Evolutionary conservation across 2,888 invertebrate genomes (phyloP).

Genomic region (Serripes groenlandicus): DNA sequence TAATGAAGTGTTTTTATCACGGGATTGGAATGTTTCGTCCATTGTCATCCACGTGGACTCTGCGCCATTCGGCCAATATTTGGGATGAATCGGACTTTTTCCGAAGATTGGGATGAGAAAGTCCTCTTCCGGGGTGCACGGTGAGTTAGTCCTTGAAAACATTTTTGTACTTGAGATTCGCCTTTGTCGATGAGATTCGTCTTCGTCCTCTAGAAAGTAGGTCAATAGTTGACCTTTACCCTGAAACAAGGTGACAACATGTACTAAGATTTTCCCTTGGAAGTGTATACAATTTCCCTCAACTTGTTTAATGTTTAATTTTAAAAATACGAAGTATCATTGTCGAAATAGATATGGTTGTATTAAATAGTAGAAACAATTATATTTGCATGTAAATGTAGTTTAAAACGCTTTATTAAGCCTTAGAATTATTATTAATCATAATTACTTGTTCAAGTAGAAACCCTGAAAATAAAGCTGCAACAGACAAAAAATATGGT

Average conservation of each 20-base stretch:
- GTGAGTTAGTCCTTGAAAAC: constrained; percentile 47
- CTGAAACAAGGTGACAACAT: no score
- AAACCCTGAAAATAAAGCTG: no score
- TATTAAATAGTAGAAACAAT: no score
- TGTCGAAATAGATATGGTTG: no score
- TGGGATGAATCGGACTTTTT: constrained; percentile 41
- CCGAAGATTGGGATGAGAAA: constrained; percentile 43
- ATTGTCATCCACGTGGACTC: not conserved
- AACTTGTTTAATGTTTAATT: not conserved
- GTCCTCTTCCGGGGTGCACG: constrained; percentile 18
- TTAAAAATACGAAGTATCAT: not conserved
- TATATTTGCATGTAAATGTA: no score
- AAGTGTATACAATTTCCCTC: no score
- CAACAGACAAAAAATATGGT: no score
- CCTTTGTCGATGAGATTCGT: constrained; percentile 70
- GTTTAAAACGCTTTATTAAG: no score
- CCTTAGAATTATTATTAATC: no score
- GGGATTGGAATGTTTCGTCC: constrained; percentile 16
- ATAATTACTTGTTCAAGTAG: no score
- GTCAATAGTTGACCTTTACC: constrained; percentile 87
- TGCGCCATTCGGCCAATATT: constrained; percentile 54
- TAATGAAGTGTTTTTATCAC: constrained; percentile 7
- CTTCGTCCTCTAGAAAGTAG: constrained; percentile 86
- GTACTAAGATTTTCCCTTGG: no score
- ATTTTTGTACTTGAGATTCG: constrained; percentile 68